A percentile compares a stretch with the other conserved stretches of the same genome.
These are phyloP conservation scores for Tangara arthus DNA, from an alignment of 2,797 vertebrate species.

Conservation along the genomic window DNA sequence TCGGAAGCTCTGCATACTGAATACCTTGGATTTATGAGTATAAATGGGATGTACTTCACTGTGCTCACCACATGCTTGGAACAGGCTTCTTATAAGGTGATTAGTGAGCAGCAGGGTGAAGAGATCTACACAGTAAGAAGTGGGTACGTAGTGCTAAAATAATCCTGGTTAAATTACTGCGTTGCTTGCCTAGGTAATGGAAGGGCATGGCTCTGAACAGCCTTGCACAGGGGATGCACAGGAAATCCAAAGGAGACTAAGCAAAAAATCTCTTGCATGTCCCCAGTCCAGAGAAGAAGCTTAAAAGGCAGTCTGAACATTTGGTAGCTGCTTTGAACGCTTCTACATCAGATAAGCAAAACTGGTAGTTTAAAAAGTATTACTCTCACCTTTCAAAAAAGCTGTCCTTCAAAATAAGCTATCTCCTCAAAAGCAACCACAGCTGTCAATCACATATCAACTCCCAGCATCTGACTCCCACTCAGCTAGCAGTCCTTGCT, in stretches of 20 bases:
- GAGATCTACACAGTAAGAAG: slow-evolving; percentile 38
- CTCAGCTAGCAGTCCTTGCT: background rate
- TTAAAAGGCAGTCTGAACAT: background rate
- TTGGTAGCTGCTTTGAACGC: background rate
- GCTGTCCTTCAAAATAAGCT: slow-evolving; percentile 6
- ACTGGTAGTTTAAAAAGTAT: background rate
- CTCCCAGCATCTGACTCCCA: slow-evolving; percentile 13
- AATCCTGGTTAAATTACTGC: slow-evolving; percentile 23
- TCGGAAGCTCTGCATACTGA: background rate
- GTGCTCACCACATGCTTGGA: slow-evolving; percentile 18
- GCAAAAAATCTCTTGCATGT: background rate
- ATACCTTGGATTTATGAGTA: slow-evolving; percentile 23
- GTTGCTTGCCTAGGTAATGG: background rate
- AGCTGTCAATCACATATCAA: slow-evolving; percentile 12
- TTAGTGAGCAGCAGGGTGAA: slow-evolving; percentile 29
- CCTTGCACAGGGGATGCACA: background rate
- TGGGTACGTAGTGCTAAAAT: slow-evolving; percentile 18
- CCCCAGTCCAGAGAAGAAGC: background rate
- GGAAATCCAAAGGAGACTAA: background rate
- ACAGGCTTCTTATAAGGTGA: slow-evolving; percentile 25
- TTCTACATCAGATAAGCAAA: background rate
- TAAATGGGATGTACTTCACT: slow-evolving; percentile 14
- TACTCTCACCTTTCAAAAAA: background rate
- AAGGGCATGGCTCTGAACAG: background rate
- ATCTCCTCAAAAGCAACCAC: background rate